Evolutionary conservation across 2,113 vertebrate species (phyloP).

Genomic region (Platichthys stellatus): DNA sequence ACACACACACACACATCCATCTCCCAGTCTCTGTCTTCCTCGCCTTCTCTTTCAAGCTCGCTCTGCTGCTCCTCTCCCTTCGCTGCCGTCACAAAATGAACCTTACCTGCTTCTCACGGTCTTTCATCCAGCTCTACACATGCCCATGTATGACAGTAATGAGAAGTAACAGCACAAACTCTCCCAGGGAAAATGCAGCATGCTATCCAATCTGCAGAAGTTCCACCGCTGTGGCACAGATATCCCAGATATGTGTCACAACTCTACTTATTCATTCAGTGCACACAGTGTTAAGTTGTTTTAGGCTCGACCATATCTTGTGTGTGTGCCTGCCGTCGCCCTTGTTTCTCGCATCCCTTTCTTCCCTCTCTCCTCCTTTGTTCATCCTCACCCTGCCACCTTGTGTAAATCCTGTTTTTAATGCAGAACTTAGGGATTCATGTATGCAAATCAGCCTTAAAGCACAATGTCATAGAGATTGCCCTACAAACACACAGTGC

Average conservation of each 20-base stretch:
- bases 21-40: conserved; percentile 26
- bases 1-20: conserved; percentile 26
- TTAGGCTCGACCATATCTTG: neutral
- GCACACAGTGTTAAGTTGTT: conserved; percentile 19
- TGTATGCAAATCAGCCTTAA: conserved; percentile 54
- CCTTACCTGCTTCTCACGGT: conserved; percentile 36
- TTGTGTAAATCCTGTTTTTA: conserved; percentile 21
- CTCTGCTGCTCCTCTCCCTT: conserved; percentile 13
- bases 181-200: conserved; percentile 22
- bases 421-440: conserved; percentile 32
- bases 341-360: neutral
- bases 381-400: conserved; percentile 17
- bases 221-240: conserved; percentile 27
- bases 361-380: neutral
- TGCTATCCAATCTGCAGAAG: conserved; percentile 16
- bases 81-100: conserved; percentile 14
- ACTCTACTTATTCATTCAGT: conserved; percentile 26
- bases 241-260: conserved; percentile 51
- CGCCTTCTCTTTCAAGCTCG: conserved; percentile 38
- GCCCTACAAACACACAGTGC: conserved; percentile 39
- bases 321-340: conserved; percentile 13
- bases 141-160: conserved; percentile 28
- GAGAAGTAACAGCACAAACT: conserved; percentile 21
- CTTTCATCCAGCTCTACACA: conserved; percentile 41
- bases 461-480: conserved; percentile 34